Evolutionary conservation across 2,888 invertebrate genomes (phyloP).

Genomic region (Rhaphigaster nebulosa): DNA sequence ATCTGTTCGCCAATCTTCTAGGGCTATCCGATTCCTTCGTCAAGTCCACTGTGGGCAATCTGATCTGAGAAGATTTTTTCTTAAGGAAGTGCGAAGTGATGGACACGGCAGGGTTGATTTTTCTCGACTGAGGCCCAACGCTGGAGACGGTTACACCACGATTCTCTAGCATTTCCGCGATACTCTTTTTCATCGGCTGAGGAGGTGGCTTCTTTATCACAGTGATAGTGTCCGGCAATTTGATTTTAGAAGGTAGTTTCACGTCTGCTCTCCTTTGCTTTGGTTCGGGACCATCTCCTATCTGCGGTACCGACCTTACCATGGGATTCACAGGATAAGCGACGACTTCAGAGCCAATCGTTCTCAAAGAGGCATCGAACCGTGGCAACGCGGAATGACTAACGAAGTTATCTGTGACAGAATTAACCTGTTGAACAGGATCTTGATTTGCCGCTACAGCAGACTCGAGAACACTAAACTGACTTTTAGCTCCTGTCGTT

Average conservation of each 20-base stretch:
- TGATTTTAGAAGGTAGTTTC: not conserved
- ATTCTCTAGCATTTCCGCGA: not conserved
- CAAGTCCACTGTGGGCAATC: not conserved
- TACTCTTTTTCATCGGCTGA: not conserved
- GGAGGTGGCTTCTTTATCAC: not conserved
- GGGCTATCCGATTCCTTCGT: not conserved
- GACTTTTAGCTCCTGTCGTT: not conserved
- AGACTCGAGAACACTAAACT: slow-evolving; percentile 33
- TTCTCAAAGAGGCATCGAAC: not conserved
- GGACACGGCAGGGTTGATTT: not conserved
- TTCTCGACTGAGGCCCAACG: not conserved
- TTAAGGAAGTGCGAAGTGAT: not conserved
- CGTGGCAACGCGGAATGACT: not conserved
- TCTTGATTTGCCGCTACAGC: slow-evolving; percentile 65
- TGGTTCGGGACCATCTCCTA: not conserved
- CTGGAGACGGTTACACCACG: not conserved
- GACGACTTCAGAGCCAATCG: not conserved
- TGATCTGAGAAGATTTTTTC: not conserved
- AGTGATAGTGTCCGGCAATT: not conserved
- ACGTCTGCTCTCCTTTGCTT: not conserved
- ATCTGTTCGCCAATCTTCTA: not conserved
- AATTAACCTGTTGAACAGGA: not conserved
- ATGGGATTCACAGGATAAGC: not conserved
- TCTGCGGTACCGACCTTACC: not conserved
- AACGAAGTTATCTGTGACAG: too few relatives aligned